Evolutionary conservation across 2,797 vertebrate species (phyloP).

Genomic region (Gymnodraco acuticeps): DNA sequence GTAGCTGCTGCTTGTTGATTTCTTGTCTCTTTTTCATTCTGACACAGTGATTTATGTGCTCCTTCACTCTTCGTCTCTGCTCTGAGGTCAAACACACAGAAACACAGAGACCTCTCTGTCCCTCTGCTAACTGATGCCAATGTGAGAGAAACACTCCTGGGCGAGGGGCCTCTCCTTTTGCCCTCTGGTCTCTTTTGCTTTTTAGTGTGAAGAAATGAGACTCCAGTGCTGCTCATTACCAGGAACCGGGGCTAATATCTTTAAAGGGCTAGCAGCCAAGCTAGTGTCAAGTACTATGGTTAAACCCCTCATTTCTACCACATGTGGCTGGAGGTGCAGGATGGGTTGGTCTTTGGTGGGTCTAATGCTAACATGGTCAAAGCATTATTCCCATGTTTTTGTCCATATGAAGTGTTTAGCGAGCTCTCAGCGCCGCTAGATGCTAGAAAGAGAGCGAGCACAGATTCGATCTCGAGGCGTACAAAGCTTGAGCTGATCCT

Average conservation of each 20-base stretch:
- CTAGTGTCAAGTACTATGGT: conserved; percentile 7
- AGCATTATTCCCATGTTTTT: neutral
- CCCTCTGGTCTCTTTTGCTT: conserved; percentile 24
- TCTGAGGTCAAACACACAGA: conserved; percentile 52
- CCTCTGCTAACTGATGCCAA: conserved; percentile 36
- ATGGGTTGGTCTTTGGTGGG: conserved; percentile 10
- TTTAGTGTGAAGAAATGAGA: conserved; percentile 23
- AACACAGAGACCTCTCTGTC: conserved; percentile 61
- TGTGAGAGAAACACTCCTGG: conserved; percentile 50
- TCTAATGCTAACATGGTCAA: neutral
- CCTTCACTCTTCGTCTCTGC: conserved; percentile 38
- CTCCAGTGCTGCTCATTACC: conserved; percentile 26
- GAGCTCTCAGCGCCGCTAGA: neutral
- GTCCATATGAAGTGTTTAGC: neutral
- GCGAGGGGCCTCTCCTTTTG: conserved; percentile 11
- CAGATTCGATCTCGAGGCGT: neutral
- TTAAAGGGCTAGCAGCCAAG: conserved; percentile 11
- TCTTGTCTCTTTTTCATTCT: conserved; percentile 23
- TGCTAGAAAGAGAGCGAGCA: neutral
- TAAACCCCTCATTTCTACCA: conserved; percentile 9
- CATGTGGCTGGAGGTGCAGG: conserved; percentile 7
- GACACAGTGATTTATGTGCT: conserved; percentile 48
- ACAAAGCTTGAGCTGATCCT: conserved; percentile 21
- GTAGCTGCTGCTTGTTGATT: conserved; percentile 17
- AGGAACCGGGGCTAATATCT: conserved; percentile 31